Evolutionary conservation across 2,797 vertebrate species (phyloP).

Genomic region (Pelochelys cantorii): DNA sequence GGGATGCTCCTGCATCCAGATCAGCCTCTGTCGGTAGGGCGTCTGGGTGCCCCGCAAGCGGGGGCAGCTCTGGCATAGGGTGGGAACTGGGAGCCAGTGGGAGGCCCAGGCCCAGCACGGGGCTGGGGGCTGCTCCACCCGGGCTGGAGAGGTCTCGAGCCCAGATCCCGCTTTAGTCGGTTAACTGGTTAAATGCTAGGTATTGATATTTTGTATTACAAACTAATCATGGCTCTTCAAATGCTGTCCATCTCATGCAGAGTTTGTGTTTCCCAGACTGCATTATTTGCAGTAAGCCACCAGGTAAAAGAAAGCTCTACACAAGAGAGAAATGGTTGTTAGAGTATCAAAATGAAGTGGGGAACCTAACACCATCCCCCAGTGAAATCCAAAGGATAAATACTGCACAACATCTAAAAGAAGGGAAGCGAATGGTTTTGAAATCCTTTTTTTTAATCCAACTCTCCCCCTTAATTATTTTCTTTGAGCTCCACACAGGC

Average conservation of each 20-base stretch:
- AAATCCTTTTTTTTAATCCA: constrained; percentile 1
- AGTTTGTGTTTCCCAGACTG: neutral
- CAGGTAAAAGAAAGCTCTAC: neutral
- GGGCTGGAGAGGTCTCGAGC: no score
- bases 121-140: no score
- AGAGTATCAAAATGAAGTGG: neutral
- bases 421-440: constrained; percentile 42
- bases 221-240: neutral
- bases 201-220: neutral
- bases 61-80: no score
- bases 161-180: no score
- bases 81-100: no score
- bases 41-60: no score
- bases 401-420: constrained; percentile 30
- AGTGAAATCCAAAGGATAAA: constrained; percentile 7
- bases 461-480: constrained; percentile 58
- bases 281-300: neutral
- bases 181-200: no score
- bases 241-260: neutral
- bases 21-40: no score
- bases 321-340: neutral
- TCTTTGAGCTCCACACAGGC: neutral
- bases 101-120: no score
- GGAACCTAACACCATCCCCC: neutral
- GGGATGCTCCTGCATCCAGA: no score